These are phyloP conservation scores for Chiloscyllium punctatum DNA, from an alignment of 2,797 vertebrate genomes.

Conservation along the genomic window DNA sequence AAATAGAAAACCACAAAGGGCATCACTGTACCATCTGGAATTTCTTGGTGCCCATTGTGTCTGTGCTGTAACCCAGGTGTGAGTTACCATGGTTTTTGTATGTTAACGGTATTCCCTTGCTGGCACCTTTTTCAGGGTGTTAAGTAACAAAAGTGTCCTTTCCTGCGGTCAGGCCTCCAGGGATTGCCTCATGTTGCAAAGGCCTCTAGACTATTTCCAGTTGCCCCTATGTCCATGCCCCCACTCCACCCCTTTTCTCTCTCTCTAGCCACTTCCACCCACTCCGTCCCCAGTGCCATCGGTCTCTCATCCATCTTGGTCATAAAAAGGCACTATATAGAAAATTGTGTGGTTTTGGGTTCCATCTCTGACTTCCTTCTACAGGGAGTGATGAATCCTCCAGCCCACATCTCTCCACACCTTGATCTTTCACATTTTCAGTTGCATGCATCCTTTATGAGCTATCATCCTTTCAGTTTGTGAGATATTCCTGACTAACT, in stretches of 20 bases:
- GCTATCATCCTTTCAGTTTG: not conserved
- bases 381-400: not conserved
- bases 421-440: slow-evolving; percentile 32
- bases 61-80: not conserved
- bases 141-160: not conserved
- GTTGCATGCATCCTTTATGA: not conserved
- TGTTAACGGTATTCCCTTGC: not conserved
- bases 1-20: too few species aligned
- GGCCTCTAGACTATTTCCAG: not conserved
- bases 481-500: not conserved
- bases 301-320: not conserved
- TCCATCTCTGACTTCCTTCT: not conserved
- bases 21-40: not conserved
- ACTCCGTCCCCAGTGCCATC: too few species aligned
- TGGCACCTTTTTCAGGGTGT: not conserved
- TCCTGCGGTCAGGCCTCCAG: not conserved
- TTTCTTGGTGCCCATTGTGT: not conserved
- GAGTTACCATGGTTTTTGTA: not conserved
- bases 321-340: not conserved
- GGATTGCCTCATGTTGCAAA: not conserved
- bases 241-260: not conserved
- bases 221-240: not conserved
- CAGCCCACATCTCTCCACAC: too few species aligned
- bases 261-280: not conserved
- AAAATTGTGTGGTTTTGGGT: not conserved